These are phyloP conservation scores for Pelobates fuscus DNA, from an alignment of 2,113 vertebrate species.

Conservation along the genomic window DNA sequence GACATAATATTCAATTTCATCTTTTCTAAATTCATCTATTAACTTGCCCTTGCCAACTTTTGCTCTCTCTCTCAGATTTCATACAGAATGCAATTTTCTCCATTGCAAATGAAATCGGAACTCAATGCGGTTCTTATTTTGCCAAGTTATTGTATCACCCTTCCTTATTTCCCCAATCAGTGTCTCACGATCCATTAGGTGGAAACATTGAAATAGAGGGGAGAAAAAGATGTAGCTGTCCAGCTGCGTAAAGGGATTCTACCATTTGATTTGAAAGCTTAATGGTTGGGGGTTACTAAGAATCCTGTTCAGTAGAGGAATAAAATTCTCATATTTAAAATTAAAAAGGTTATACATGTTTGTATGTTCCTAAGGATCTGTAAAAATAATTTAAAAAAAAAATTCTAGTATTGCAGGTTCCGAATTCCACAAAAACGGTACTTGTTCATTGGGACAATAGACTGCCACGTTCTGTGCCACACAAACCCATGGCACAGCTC, in stretches of 20 bases:
- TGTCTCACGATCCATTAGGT: slow-evolving; percentile 18
- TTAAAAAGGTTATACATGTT: too few species aligned
- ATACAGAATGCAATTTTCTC: slow-evolving; percentile 87
- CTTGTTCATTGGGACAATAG: too few species aligned
- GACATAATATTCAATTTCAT: slow-evolving; percentile 96
- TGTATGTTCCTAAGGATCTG: too few species aligned
- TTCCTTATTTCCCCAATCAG: slow-evolving; percentile 24
- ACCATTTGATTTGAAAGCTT: too few species aligned
- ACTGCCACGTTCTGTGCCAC: too few species aligned
- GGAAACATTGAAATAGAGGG: slow-evolving; percentile 10
- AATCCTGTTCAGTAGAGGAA: too few species aligned
- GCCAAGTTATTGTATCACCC: slow-evolving; percentile 45
- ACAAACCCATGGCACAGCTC: too few species aligned
- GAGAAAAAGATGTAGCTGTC: background rate
- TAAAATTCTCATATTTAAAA: too few species aligned
- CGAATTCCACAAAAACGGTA: too few species aligned
- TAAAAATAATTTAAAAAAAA: too few species aligned
- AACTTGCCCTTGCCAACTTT: slow-evolving; percentile 80
- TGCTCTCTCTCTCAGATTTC: slow-evolving; percentile 75
- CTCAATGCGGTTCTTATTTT: slow-evolving; percentile 78
- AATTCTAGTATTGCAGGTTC: too few species aligned
- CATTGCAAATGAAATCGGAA: slow-evolving; percentile 85
- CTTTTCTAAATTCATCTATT: slow-evolving; percentile 78
- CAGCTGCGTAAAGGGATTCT: background rate
- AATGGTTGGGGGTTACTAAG: too few species aligned